Evolutionary conservation across 2,113 vertebrate genomes (phyloP).

Genomic region (Epinephelus moara): DNA sequence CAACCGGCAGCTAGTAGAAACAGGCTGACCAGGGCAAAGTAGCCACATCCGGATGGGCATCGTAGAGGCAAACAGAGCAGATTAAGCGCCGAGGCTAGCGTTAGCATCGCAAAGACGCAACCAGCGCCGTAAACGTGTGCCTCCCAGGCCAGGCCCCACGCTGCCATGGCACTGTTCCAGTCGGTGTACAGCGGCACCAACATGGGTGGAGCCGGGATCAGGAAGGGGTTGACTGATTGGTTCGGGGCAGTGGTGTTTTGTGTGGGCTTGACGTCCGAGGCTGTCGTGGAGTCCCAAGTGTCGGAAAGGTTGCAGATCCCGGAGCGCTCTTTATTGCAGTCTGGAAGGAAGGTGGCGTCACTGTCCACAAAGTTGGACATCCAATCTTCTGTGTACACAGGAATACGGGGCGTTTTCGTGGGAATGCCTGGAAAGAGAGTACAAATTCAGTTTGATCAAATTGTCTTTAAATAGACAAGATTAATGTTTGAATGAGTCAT

Average conservation of each 20-base stretch:
- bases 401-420: conserved; percentile 20
- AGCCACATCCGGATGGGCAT: conserved; percentile 88
- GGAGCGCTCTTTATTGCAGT: conserved; percentile 79
- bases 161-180: conserved; percentile 90
- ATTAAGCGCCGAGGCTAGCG: conserved; percentile 86
- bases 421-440: conserved; percentile 23
- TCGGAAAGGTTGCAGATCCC: conserved; percentile 78
- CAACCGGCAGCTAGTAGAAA: conserved; percentile 85
- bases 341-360: conserved; percentile 73
- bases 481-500: background rate
- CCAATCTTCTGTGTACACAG: conserved; percentile 71
- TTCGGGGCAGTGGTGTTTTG: conserved; percentile 74
- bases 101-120: conserved; percentile 86
- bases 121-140: conserved; percentile 90
- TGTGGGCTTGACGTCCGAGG: conserved; percentile 49
- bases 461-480: background rate
- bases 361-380: conserved; percentile 39
- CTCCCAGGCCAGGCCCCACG: conserved; percentile 93
- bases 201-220: conserved; percentile 80
- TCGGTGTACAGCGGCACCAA: conserved; percentile 88
- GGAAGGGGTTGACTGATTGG: conserved; percentile 67
- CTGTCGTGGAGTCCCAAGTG: conserved; percentile 66
- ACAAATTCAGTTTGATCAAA: background rate
- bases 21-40: conserved; percentile 88
- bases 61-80: conserved; percentile 88